Percentiles rank a stretch among this genome's conserved stretches.
Conservation (phyloP, 2,797 vertebrate species). For the Macropus fuliginosus region DNA sequence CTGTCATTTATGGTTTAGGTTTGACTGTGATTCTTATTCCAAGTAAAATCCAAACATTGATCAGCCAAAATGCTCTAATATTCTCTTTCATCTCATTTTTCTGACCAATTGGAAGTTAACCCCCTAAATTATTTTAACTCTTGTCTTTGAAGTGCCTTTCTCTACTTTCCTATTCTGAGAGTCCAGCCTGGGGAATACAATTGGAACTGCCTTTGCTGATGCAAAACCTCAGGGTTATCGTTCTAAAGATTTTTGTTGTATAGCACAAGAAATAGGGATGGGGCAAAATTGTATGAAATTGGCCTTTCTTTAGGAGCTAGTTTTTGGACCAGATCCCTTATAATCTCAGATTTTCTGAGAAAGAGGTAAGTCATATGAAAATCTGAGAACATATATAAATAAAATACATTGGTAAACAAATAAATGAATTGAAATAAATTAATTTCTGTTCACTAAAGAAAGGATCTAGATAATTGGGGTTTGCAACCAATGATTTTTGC, state of each 20-base stretch:
- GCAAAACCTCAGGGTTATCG: neutral
- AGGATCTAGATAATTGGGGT: neutral
- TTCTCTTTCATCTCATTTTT: neutral
- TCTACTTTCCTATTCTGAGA: neutral
- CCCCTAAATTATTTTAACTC: neutral
- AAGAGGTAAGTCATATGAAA: neutral
- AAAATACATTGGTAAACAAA: neutral
- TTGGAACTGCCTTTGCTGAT: neutral
- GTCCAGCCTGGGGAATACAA: neutral
- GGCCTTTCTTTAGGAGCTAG: neutral
- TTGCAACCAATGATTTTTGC: neutral
- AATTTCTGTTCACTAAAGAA: neutral
- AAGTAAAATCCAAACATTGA: neutral
- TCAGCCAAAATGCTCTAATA: neutral
- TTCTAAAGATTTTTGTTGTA: neutral
- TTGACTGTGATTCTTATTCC: neutral
- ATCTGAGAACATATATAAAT: neutral
- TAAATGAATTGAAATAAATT: neutral
- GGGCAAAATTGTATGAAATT: neutral
- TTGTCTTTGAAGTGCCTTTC: neutral
- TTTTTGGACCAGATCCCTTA: neutral
- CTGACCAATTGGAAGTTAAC: neutral
- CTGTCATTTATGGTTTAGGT: neutral
- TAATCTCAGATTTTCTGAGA: neutral
- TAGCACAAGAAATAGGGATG: neutral